Evolutionary conservation across 2,888 invertebrate genomes (phyloP), one percentile per base, ranked within the genome.

Genomic region (Dusona sp.): DNA sequence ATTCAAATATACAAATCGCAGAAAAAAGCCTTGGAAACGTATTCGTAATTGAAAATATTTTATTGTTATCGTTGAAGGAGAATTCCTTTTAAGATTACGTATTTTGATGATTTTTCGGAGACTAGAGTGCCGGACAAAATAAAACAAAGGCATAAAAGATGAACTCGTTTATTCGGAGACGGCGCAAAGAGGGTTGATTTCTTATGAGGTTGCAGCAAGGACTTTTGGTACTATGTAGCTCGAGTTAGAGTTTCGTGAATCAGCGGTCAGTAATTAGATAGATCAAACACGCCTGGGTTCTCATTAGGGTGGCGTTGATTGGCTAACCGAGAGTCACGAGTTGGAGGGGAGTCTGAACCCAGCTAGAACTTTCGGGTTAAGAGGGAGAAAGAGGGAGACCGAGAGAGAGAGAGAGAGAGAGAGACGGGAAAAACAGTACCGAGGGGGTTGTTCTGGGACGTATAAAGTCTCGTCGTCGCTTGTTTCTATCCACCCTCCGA

Each of bases 271-370:
- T 90, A 91, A 91, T 91, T 91, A 91, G 88, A 90, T 87, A 88
- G 88, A 86, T 84, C 80, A 83, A 88, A 82, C 57, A 64, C 74
- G 85, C 78, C 85, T 88, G 81, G 74, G 77, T 86, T 83, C 91
- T 93, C 92, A 93, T 93, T 93, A 93, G 90, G 88, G 90, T 51
- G 88, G 90, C 92, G 92, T 92, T 91, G 93, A 93, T 93, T 93
- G 93, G 93, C 91, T 91, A 90, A 61, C 80, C 87, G 89, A 87
- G 88, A 89, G 91, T 92, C 91, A 92, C 91, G 91, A 16, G 38
- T 22, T 92, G 92, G 88, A 75, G 64, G 51, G 25, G 65, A 65
- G 57, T 51, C 29, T 16, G 36, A 22, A 36, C n/a, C 83, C 61
- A 65, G 84, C 74, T 77, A 70, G 77, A 65, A 74, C 9, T 33